phyloP scores from a whole-genome alignment of 2,113 vertebrate genomes.

The Dasyurus viverrinus region DNA sequence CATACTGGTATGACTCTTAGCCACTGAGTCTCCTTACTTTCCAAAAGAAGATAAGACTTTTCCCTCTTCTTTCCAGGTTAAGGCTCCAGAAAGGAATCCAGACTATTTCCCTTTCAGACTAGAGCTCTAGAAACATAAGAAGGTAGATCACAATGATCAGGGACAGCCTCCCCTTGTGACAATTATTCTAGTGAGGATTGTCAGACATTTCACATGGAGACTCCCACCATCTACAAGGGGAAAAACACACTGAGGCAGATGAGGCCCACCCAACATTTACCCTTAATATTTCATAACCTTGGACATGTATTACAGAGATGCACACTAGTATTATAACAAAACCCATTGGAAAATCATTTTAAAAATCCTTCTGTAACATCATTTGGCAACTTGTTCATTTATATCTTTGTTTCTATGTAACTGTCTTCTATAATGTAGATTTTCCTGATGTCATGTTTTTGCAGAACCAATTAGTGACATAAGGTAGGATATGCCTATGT shows the following conservation, averaged over 20 bases:
- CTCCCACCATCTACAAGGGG: background rate
- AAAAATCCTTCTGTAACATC: background rate
- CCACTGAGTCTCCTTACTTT: background rate
- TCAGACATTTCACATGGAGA: background rate
- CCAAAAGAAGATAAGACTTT: background rate
- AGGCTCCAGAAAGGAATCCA: background rate
- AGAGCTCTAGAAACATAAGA: background rate
- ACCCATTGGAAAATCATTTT: background rate
- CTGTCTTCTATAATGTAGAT: background rate
- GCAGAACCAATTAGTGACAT: background rate
- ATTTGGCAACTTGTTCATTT: background rate
- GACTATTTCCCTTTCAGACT: background rate
- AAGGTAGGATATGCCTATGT: background rate
- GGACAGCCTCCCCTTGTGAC: background rate
- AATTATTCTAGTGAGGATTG: background rate
- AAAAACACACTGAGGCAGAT: background rate
- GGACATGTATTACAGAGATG: background rate
- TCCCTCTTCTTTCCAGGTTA: background rate
- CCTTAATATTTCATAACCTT: background rate
- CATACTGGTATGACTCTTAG: background rate
- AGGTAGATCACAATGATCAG: background rate
- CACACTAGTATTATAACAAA: background rate
- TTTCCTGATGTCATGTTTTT: background rate
- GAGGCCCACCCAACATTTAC: background rate
- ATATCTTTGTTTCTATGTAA: background rate